A percentile compares a stretch with the other conserved stretches of the same genome.
Evolutionary conservation across 1,140 invertebrate genomes (phyloP).

Genomic region (Diorhabda elongata): DNA sequence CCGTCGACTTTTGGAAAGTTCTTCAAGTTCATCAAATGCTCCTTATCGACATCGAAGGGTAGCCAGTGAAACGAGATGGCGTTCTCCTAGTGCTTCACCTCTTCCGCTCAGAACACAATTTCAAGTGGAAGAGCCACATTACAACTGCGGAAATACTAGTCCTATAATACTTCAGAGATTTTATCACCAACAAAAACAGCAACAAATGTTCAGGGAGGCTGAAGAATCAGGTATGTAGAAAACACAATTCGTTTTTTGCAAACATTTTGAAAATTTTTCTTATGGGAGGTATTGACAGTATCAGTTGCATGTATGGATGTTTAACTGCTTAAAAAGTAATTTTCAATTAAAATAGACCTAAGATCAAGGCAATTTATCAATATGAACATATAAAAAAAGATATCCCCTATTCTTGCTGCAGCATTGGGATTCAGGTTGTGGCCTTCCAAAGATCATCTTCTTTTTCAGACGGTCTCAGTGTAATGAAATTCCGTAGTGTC

Average conservation of each 20-base stretch:
- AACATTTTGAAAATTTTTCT: no score
- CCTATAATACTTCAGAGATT: slow-evolving; percentile 60
- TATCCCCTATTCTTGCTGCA: no score
- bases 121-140: slow-evolving; percentile 33
- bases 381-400: no score
- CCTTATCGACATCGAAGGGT: slow-evolving; percentile 23
- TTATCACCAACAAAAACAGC: slow-evolving; percentile 60
- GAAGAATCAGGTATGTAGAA: slow-evolving; percentile 39
- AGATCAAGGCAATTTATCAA: no score
- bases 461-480: no score
- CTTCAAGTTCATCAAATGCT: slow-evolving; percentile 4
- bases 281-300: no score
- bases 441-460: no score
- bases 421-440: no score
- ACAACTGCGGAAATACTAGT: slow-evolving; percentile 55
- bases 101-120: slow-evolving; percentile 34
- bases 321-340: no score
- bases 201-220: slow-evolving; percentile 45
- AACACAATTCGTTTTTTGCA: background rate
- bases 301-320: no score
- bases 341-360: no score
- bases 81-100: slow-evolving; percentile 39
- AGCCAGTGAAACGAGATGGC: slow-evolving; percentile 33
- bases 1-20: slow-evolving; percentile 5
- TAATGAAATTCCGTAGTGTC: no score